Evolutionary conservation across 2,113 vertebrate genomes (phyloP).

Genomic region (Condylura cristata): DNA sequence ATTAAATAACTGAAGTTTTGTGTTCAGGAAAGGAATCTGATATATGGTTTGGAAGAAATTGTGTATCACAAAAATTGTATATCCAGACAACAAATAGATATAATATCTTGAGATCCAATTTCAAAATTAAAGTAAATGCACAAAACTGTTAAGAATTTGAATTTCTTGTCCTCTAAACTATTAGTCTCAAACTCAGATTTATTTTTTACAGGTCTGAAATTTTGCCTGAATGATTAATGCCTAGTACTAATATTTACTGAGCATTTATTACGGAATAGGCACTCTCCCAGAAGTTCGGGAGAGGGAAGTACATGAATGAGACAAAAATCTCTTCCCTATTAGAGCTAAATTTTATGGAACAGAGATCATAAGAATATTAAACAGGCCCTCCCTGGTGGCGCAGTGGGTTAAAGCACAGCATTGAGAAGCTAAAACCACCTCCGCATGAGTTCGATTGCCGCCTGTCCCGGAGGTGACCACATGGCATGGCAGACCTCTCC

Average conservation of each 20-base stretch:
- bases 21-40: conserved; percentile 9
- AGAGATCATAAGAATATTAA: not conserved
- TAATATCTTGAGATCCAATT: not conserved
- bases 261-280: not conserved
- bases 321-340: not conserved
- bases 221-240: not conserved
- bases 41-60: conserved; percentile 2
- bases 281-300: not conserved
- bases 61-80: conserved; percentile 18
- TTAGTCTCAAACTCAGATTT: not conserved
- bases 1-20: conserved; percentile 20
- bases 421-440: no score
- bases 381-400: no score
- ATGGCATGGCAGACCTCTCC: no score
- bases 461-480: no score
- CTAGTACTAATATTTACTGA: not conserved
- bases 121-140: conserved; percentile 20
- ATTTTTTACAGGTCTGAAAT: not conserved
- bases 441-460: no score
- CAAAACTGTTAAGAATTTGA: not conserved
- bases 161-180: conserved; percentile 1
- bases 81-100: not conserved
- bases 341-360: not conserved
- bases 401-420: no score
- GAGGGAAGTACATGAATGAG: not conserved